These are phyloP conservation scores for Palythoa caribaeorum DNA, from an alignment of 92 coral and sea anemone genomes.

Conservation along the genomic window DNA sequence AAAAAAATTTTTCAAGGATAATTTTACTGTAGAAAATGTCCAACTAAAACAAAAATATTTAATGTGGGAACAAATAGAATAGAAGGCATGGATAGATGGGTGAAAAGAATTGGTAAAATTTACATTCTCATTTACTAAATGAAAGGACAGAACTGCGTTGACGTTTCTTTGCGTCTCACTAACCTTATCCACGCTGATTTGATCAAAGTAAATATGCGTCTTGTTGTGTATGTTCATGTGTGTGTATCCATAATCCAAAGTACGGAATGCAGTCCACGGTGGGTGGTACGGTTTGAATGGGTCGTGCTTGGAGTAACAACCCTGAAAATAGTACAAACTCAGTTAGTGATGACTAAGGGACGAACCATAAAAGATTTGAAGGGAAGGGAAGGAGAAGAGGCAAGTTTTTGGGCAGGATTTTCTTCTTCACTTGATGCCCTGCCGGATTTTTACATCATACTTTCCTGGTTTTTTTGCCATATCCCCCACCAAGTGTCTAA, in stretches of 20 bases:
- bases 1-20: background rate
- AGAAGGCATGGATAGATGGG: background rate
- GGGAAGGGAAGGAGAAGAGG: too few relatives aligned
- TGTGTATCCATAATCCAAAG: slow-evolving; percentile 92
- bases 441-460: too few relatives aligned
- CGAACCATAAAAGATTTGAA: too few relatives aligned
- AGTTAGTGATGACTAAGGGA: too few relatives aligned
- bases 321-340: slow-evolving; percentile 55
- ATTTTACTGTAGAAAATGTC: background rate
- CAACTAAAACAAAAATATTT: background rate
- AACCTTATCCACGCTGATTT: slow-evolving; percentile 92
- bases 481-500: too few relatives aligned
- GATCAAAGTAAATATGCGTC: slow-evolving; percentile 90
- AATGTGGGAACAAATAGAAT: background rate
- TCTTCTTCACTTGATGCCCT: too few relatives aligned
- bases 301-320: slow-evolving; percentile 84
- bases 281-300: slow-evolving; percentile 75
- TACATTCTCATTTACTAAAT: background rate
- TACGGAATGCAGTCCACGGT: slow-evolving; percentile 90
- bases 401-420: too few relatives aligned
- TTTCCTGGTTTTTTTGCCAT: too few relatives aligned
- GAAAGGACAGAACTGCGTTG: background rate
- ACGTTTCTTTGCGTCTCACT: background rate
- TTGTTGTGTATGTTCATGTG: slow-evolving; percentile 85
- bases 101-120: background rate